Conservation (phyloP, 2,888 invertebrate species). For the Bembecia ichneumoniformis region DNA sequence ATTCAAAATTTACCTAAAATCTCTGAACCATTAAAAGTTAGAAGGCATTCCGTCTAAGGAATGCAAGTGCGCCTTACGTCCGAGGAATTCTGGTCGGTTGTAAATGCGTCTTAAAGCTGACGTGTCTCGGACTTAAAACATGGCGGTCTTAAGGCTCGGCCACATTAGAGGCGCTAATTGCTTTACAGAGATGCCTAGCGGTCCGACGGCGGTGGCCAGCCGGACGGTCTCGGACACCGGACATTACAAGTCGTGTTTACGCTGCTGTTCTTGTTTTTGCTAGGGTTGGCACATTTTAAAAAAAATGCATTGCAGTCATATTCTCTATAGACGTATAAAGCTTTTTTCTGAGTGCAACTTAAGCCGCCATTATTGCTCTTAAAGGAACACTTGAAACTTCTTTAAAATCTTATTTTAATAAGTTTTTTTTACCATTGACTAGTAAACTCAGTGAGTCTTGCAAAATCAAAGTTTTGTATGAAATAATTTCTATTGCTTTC, state of each 20-base stretch:
- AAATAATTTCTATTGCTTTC: too few species aligned
- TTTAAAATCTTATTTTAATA: too few species aligned
- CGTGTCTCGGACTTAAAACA: slow-evolving; percentile 6
- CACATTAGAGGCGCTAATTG: slow-evolving; percentile 61
- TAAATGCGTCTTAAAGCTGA: slow-evolving; percentile 21
- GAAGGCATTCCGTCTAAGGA: slow-evolving; percentile 38
- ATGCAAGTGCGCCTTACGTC: slow-evolving; percentile 28
- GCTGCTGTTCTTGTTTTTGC: slow-evolving; percentile 6
- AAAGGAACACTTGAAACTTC: too few species aligned
- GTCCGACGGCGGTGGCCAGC: slow-evolving; percentile 8
- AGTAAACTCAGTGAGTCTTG: too few species aligned
- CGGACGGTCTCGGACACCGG: slow-evolving; percentile 4
- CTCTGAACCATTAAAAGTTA: slow-evolving; percentile 44
- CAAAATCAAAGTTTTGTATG: too few species aligned
- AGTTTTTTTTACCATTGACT: too few species aligned
- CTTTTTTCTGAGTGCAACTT: too few species aligned
- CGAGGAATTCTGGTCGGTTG: slow-evolving; percentile 34
- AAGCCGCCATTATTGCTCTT: too few species aligned
- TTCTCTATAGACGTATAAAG: too few species aligned
- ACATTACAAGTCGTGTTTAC: slow-evolving; percentile 12
- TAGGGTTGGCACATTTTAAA: slow-evolving; percentile 11
- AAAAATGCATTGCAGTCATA: too few species aligned
- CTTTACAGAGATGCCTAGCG: slow-evolving; percentile 54
- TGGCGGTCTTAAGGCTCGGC: slow-evolving; percentile 30
- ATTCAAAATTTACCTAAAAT: slow-evolving; percentile 25